Base-by-base conservation (phyloP, 2,888 invertebrate species). In the Caenorhabditis sp. region DNA sequence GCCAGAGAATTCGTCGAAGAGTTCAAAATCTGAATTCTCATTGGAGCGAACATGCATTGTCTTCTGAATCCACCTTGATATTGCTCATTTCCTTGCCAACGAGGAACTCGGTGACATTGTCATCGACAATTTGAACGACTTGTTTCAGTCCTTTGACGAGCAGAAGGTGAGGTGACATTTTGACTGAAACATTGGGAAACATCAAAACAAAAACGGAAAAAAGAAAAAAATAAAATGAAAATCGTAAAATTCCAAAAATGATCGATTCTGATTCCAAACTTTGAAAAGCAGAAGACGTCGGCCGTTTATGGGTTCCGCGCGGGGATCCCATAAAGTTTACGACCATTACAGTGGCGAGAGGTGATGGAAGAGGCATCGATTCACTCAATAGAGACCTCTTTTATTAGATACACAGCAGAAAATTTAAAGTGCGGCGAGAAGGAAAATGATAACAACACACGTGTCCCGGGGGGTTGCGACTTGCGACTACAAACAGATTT, bases 91-190 rank as follows among this genome's bases (percentile, higher is more conserved):
- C 71, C 1, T 80, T 60, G 15, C 88, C 89, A 8, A 60, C 47
- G 40, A 90, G 69, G 68, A 70, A 89, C 18, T 82, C 80, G 1
- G 82, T 83, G 32, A 64, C 58, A 6, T 69, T 58, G 74, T 88
- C 82, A 69, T 89, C 89, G 32, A 88, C 88, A 13, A 90, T 82
- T 84, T 90, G 90, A 6, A 90, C 90, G 20, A 90, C 84, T 77
- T 90, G 90, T 24, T 82, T 83, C 32, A 91, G 77, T 40, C 81
- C 80, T 51, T 71, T 85, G 13, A 88, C 74, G 0, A 88, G 56
- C 9, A 86, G 80, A 4, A 71, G 80, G 67, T 68, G 76, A 55
- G 15, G 15, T 4, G 64, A 11, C 61, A 61, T 61, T 47, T 24
- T 40, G 40, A 40, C 11, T 6, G 32, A 32, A 32, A 9, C 37